A percentile compares a stretch with the other conserved stretches of the same genome.
These are phyloP conservation scores for Polydrusus cervinus DNA, from an alignment of 2,888 invertebrate species.

Conservation along the genomic window DNA sequence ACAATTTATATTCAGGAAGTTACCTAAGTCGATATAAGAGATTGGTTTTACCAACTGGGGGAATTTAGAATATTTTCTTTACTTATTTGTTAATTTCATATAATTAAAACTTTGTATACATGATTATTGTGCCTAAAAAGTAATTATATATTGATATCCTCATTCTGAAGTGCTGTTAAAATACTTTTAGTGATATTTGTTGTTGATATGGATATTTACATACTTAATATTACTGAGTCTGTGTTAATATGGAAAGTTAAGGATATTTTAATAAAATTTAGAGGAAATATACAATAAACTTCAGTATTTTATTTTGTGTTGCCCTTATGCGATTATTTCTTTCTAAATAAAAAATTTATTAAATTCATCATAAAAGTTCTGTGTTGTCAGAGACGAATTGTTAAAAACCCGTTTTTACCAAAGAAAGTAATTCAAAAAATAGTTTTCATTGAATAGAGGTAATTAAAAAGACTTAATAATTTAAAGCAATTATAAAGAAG, in stretches of 20 bases:
- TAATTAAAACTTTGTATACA: neutral
- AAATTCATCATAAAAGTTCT: no score
- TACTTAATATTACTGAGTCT: conserved; percentile 13
- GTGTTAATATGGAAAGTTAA: conserved; percentile 32
- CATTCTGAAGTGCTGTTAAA: conserved; percentile 12
- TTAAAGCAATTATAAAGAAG: no score
- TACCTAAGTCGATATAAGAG: no score
- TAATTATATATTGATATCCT: conserved; percentile 9
- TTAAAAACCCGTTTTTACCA: no score
- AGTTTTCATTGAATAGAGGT: no score
- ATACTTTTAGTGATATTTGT: conserved; percentile 22
- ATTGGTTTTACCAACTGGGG: no score
- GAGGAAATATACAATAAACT: neutral
- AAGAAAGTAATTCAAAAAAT: no score
- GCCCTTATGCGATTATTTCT: no score
- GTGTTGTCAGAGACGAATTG: no score
- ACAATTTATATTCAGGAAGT: neutral
- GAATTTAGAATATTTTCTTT: no score
- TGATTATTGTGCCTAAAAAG: neutral
- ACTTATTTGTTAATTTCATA: neutral
- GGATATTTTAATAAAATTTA: conserved; percentile 29
- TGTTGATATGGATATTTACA: conserved; percentile 18
- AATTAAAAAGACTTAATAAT: no score
- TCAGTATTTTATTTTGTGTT: neutral
- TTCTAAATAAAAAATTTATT: neutral